phyloP scores from a whole-genome alignment of 1,140 invertebrate genomes.

The Calephelis virginiensis region DNA sequence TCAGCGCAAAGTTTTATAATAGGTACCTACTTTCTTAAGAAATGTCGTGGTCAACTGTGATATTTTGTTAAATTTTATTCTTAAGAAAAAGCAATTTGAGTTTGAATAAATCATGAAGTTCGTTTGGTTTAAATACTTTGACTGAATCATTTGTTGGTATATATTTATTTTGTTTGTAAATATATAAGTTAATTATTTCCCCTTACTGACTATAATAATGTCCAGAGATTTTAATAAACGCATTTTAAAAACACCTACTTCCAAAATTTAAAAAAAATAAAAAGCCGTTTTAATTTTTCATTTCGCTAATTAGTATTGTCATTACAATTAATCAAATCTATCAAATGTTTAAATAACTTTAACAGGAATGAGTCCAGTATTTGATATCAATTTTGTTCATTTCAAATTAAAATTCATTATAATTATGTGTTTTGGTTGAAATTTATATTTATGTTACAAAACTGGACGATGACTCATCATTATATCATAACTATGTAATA shows the following conservation, averaged over 20 bases:
- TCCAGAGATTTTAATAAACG: slow-evolving; percentile 1
- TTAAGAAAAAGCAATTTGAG: slow-evolving; percentile 56
- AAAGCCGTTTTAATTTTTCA: too few relatives aligned
- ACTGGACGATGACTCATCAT: too few relatives aligned
- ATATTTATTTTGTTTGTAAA: slow-evolving; percentile 73
- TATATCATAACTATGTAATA: too few relatives aligned
- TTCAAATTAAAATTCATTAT: too few relatives aligned
- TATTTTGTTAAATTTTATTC: slow-evolving; percentile 78
- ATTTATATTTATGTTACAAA: too few relatives aligned
- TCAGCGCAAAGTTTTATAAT: slow-evolving; percentile 35
- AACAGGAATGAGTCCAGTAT: too few relatives aligned
- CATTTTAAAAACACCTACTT: neutral
- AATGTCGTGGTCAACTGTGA: slow-evolving; percentile 76
- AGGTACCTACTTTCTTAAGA: slow-evolving; percentile 53
- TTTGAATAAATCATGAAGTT: slow-evolving; percentile 46
- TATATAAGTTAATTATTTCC: slow-evolving; percentile 32
- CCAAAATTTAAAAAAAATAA: too few relatives aligned
- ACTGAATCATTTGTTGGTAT: slow-evolving; percentile 65
- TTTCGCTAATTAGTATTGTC: too few relatives aligned
- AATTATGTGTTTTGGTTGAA: too few relatives aligned
- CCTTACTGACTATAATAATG: slow-evolving; percentile 7
- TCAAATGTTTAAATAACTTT: too few relatives aligned
- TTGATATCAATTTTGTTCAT: too few relatives aligned
- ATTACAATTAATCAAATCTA: too few relatives aligned
- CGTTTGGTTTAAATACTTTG: slow-evolving; percentile 41